Evolutionary conservation across 2,113 vertebrate species (phyloP), one percentile per base, ranked within the genome.

Genomic region (Delphinus delphis): DNA sequence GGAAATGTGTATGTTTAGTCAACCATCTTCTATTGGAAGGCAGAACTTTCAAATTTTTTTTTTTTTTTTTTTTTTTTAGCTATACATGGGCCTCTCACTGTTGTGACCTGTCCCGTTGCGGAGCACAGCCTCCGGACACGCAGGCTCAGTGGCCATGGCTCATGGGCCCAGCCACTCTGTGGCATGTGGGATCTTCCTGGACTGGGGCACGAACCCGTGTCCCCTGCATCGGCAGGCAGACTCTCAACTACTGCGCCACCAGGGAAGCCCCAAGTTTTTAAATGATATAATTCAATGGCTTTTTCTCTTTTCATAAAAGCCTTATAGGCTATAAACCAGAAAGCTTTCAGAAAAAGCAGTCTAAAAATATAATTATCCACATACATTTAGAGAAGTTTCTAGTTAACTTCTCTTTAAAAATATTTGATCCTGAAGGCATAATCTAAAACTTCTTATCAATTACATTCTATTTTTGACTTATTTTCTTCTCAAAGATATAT

Each of bases 401-500:
- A 92, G 88, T 73, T 88, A 83, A 62, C 26, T 79, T 94, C 14
- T 41, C 28, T 88, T 67, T 67, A 88, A 84, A 71, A 23, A 26
- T 74, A 67, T 88, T 94, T 77, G 44, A 92, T 96, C 25, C 23
- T 62, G 71, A 65, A 91, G 47, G 50, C 47, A 74, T 70, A 88
- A 82, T 90, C 73, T 93, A 79, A 86, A 60, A 33, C 58, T 85
- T 82, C 28, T 89, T 92, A 44, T 80, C 85, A 92, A 71, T 89
- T 89, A 41, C 26, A 71, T 62, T 84, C 70, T 47, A 79, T 67
- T 88, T 97, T 94, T 88, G n/a, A 73, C 55, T 93, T 73, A 60
- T 55, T 95, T 95, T 80, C 38, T 96, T 84, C 53, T 96, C 77
- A 85, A 79, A 94, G 70, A 80, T 84, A 67, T 58, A 80, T 84